phyloP scores from a whole-genome alignment of 2,888 invertebrate species.

The Meiosimyza platycephala region DNA sequence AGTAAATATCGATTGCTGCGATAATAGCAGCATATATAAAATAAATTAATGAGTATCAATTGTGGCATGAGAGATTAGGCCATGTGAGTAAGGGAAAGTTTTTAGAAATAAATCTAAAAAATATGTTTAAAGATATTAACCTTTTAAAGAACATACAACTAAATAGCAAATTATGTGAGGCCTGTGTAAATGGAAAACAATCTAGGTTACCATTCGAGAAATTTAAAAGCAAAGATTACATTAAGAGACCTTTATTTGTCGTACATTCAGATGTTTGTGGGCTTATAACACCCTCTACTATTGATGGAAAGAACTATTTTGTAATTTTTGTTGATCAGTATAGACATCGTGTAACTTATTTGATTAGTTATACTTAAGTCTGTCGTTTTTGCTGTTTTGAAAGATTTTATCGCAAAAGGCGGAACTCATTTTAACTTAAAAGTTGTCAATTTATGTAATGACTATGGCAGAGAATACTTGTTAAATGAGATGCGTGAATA shows the following conservation, averaged over 20 bases:
- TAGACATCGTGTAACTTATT: constrained; percentile 56
- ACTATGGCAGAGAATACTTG: constrained; percentile 57
- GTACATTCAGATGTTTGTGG: constrained; percentile 56
- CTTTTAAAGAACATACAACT: constrained; percentile 37
- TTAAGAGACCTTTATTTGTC: constrained; percentile 55
- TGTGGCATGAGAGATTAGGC: too few species aligned
- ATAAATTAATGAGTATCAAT: too few species aligned
- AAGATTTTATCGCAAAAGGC: constrained; percentile 39
- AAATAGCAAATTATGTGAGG: constrained; percentile 53
- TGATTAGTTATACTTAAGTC: too few species aligned
- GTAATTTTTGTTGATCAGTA: constrained; percentile 59
- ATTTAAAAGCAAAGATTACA: constrained; percentile 49
- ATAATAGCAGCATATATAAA: too few species aligned
- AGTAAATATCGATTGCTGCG: too few species aligned
- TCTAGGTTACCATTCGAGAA: constrained; percentile 55
- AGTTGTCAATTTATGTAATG: constrained; percentile 47
- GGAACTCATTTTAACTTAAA: constrained; percentile 53
- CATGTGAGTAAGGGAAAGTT: constrained; percentile 45
- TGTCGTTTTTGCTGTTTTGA: constrained; percentile 47
- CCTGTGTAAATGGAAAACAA: constrained; percentile 51
- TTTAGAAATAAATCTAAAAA: constrained; percentile 43
- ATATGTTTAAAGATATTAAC: constrained; percentile 42
- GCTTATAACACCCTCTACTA: constrained; percentile 52
- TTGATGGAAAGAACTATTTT: constrained; percentile 58
- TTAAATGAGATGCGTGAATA: constrained; percentile 55